Evolutionary conservation across 2,888 invertebrate genomes (phyloP).

Genomic region (Fragum fragum): DNA sequence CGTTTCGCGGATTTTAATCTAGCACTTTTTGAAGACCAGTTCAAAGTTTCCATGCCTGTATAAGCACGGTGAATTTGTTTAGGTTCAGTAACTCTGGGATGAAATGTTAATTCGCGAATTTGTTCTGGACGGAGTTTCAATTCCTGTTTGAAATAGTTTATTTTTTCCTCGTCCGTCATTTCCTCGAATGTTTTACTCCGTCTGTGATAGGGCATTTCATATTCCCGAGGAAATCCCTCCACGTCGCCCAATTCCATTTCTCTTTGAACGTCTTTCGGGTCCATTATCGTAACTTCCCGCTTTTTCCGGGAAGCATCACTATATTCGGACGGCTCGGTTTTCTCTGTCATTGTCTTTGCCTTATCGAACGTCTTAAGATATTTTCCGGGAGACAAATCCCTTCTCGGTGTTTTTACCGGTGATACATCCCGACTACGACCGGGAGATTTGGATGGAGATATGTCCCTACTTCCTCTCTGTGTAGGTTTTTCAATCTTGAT

Average conservation of each 20-base stretch:
- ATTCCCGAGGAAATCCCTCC: slow-evolving; percentile 50
- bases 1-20: slow-evolving; percentile 43
- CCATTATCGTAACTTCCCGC: slow-evolving; percentile 63
- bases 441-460: slow-evolving; percentile 21
- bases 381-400: slow-evolving; percentile 18
- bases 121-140: slow-evolving; percentile 60
- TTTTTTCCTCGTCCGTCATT: slow-evolving; percentile 60
- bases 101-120: slow-evolving; percentile 66
- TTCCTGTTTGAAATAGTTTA: slow-evolving; percentile 51
- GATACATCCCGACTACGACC: slow-evolving; percentile 1
- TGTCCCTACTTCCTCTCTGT: slow-evolving; percentile 8
- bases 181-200: slow-evolving; percentile 53
- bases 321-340: slow-evolving; percentile 12
- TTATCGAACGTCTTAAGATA: slow-evolving; percentile 30
- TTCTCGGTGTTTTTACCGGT: not conserved
- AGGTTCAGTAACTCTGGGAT: slow-evolving; percentile 63
- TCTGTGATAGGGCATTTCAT: slow-evolving; percentile 33
- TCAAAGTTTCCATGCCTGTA: slow-evolving; percentile 56
- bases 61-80: slow-evolving; percentile 69
- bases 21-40: slow-evolving; percentile 48
- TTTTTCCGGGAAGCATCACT: slow-evolving; percentile 43
- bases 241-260: slow-evolving; percentile 26
- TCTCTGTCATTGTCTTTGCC: slow-evolving; percentile 21
- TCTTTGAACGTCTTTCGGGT: slow-evolving; percentile 43
- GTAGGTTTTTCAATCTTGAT: slow-evolving; percentile 40